Evolutionary conservation across 1,140 invertebrate species (phyloP), one percentile per base, ranked within the genome.

Genomic region (Yoshiicerus persimilis): DNA sequence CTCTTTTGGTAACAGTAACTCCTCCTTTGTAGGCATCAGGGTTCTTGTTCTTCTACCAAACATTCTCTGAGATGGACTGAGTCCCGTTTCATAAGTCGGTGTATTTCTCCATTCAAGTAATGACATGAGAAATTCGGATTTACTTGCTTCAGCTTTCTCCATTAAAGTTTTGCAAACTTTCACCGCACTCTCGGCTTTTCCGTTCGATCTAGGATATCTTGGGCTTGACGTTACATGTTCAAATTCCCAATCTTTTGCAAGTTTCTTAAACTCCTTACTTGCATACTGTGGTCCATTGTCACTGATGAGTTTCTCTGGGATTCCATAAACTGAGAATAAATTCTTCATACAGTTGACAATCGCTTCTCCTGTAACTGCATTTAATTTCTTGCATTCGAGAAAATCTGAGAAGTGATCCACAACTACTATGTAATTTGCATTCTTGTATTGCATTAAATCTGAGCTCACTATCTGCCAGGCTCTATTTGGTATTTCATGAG

Each of bases 211-310:
- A 1, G 91, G 88, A 90, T 92, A 91, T 80, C 90, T 80, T 0
- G 93, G 93, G 75, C 91, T 92, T 23, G 90, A 91, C 1, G 92
- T 92, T 9, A 89, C 83, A 88, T 93, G 92, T 9, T 89, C 75
- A 86, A 94, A 92, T 11, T 91, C 91, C 91, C 92, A 93, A 1
- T 92, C 87, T 75, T 90, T 90, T 3, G 91, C 77, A 91, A 93
- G 93, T 4, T 91, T 87, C 84, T 87, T 88, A 90, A 94, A 94
- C 75, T 92, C 90, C 4, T 80, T 36, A 23, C 90, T 92, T 2
- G 75, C 64, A 89, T 92, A 93, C 62, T 93, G 92, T 2, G 92
- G 91, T 6, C 92, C 92, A 88, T 92, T 92, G 90, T 93, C 93
- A 10, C 87, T 89, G 9, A 92, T 88, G 30, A 92, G 6, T 41